A percentile compares a stretch with the other conserved stretches of the same genome.
Conservation (phyloP, 2,888 invertebrate species). For the Vannuccia rotundouncinata region DNA sequence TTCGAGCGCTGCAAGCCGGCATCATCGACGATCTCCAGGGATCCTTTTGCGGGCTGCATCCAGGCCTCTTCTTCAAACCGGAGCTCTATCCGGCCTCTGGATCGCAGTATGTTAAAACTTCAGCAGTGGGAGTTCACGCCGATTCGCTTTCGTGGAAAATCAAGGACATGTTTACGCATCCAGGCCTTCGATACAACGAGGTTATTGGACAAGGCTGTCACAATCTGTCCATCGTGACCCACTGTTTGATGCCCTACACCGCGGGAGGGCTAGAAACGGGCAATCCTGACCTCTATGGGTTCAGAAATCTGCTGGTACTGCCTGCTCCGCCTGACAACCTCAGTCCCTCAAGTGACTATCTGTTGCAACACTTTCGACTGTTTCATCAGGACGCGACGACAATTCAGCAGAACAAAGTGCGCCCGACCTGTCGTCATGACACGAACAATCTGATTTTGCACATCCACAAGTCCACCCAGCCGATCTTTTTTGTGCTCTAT, state of each 20-base stretch:
- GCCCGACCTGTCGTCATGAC: not conserved
- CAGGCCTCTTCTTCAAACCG: conserved; percentile 33
- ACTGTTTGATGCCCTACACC: conserved; percentile 22
- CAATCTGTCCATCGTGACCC: conserved; percentile 38
- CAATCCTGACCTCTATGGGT: conserved; percentile 37
- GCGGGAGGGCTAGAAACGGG: conserved; percentile 27
- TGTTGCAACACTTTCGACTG: not conserved
- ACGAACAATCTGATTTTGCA: conserved; percentile 16
- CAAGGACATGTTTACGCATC: conserved; percentile 31
- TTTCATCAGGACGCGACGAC: not conserved
- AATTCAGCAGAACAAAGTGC: conserved; percentile 5
- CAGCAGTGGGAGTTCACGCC: conserved; percentile 32
- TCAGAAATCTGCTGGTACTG: conserved; percentile 34
- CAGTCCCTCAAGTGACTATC: not conserved
- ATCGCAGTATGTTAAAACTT: conserved; percentile 33
- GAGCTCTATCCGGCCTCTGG: conserved; percentile 2
- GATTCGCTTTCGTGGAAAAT: conserved; percentile 35
- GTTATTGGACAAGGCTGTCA: conserved; percentile 37
- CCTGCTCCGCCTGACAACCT: conserved; percentile 1
- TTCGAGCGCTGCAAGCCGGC: conserved; percentile 31
- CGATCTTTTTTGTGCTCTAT: conserved; percentile 38
- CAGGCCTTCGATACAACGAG: conserved; percentile 37
- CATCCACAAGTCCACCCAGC: conserved; percentile 34
- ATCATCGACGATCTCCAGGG: conserved; percentile 27
- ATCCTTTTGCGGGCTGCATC: conserved; percentile 31